These are phyloP conservation scores for Morpho deidamia DNA, from an alignment of 2,888 invertebrate species.

Conservation along the genomic window DNA sequence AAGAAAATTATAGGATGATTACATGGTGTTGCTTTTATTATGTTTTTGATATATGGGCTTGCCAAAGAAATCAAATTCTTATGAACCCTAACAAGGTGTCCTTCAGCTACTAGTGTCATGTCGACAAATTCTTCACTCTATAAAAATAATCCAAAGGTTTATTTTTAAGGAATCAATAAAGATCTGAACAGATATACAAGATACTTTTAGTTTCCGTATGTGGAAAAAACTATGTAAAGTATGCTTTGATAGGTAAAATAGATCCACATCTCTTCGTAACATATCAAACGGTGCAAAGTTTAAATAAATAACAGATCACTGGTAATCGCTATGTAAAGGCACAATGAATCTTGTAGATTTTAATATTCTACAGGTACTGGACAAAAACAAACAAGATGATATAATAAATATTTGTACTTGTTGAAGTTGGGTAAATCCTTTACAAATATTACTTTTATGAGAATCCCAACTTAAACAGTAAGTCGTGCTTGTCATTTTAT, in stretches of 20 bases:
- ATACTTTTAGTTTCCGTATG: too few relatives aligned
- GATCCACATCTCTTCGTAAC: too few relatives aligned
- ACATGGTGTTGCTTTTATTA: conserved; percentile 45
- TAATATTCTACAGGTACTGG: too few relatives aligned
- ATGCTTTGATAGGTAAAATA: too few relatives aligned
- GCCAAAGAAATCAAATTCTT: conserved; percentile 54
- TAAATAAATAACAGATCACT: too few relatives aligned
- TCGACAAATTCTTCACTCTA: conserved; percentile 67
- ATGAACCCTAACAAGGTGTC: conserved; percentile 58
- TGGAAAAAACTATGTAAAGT: too few relatives aligned
- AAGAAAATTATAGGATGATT: conserved; percentile 57
- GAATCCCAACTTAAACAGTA: conserved; percentile 36
- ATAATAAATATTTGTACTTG: conserved; percentile 34
- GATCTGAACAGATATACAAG: too few relatives aligned
- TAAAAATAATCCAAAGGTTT: conserved; percentile 15
- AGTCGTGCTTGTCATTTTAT: not conserved
- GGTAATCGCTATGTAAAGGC: too few relatives aligned
- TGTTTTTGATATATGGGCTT: conserved; percentile 56
- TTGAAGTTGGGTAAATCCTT: conserved; percentile 44
- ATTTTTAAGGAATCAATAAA: too few relatives aligned
- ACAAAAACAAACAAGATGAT: too few relatives aligned
- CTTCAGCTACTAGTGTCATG: conserved; percentile 62
- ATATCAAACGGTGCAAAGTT: too few relatives aligned
- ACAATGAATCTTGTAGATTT: too few relatives aligned
- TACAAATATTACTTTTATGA: conserved; percentile 35